These are phyloP conservation scores for Musca vetustissima DNA, from an alignment of 1,140 invertebrate species.

Conservation along the genomic window DNA sequence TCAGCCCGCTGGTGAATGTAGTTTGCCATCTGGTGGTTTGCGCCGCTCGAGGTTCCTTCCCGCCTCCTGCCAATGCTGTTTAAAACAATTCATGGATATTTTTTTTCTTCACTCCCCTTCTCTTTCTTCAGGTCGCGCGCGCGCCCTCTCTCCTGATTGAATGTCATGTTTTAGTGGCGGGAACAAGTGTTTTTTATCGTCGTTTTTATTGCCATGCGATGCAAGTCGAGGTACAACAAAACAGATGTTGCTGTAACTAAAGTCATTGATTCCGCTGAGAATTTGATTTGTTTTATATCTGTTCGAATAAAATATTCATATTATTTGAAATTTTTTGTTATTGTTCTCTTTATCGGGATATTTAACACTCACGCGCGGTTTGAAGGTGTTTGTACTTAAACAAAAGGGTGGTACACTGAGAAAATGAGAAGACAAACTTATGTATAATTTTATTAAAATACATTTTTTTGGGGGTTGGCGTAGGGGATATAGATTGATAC, in stretches of 20 bases:
- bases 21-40: conserved; percentile 17
- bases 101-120: background rate
- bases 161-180: conserved; percentile 17
- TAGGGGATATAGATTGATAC: no score
- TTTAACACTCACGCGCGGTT: background rate
- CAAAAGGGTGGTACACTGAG: no score
- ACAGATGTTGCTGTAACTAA: background rate
- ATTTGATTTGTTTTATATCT: background rate
- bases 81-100: conserved; percentile 9
- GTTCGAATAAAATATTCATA: conserved; percentile 17
- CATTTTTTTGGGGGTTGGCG: no score
- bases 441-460: no score
- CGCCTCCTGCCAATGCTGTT: background rate
- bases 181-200: conserved; percentile 21
- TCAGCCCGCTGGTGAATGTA: background rate
- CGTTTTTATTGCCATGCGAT: background rate
- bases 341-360: background rate
- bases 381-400: background rate
- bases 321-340: background rate
- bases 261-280: conserved; percentile 17
- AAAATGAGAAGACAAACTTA: no score
- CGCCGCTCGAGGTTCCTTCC: background rate
- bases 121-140: no score
- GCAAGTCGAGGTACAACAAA: no score
- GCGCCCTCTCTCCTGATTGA: background rate